Percentiles rank a stretch among this genome's conserved stretches.
phyloP scores from a whole-genome alignment of 2,888 invertebrate species.

The Nomada flava region DNA sequence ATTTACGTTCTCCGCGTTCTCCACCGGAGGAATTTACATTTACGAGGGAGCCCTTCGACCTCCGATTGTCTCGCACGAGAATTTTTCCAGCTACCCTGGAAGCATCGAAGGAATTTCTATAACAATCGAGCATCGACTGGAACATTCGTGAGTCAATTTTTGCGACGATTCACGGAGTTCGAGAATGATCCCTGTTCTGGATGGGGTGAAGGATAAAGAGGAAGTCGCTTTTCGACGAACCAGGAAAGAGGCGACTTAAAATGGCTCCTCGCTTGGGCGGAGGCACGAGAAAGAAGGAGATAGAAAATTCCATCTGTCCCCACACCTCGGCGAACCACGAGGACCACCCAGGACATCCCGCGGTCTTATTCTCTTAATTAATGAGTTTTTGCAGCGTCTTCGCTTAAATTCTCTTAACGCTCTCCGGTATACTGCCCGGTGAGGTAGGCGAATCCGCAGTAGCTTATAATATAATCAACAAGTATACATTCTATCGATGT shows the following conservation, averaged over 20 bases:
- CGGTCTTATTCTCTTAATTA: constrained; percentile 58
- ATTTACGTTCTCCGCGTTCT: constrained; percentile 24
- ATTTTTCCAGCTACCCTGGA: neutral
- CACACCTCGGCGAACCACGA: constrained; percentile 3
- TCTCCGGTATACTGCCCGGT: constrained; percentile 24
- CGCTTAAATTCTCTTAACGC: constrained; percentile 40
- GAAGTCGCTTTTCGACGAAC: neutral
- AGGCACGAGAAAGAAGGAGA: constrained; percentile 15
- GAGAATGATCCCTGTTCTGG: neutral
- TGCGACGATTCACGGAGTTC: neutral
- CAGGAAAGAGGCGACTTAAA: neutral
- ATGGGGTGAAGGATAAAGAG: neutral
- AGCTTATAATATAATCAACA: neutral
- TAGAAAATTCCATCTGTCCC: constrained; percentile 28
- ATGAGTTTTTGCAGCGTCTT: constrained; percentile 43
- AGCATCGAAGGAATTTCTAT: too few species aligned
- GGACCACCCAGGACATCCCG: constrained; percentile 58
- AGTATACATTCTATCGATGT: neutral
- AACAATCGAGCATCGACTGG: too few species aligned
- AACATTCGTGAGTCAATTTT: too few species aligned
- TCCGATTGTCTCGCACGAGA: neutral
- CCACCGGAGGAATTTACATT: constrained; percentile 32
- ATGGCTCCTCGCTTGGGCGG: neutral
- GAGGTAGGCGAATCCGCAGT: neutral
- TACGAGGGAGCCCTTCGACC: constrained; percentile 3